These are phyloP conservation scores for Corythaixoides concolor DNA, from an alignment of 2,113 vertebrate genomes.

Conservation along the genomic window DNA sequence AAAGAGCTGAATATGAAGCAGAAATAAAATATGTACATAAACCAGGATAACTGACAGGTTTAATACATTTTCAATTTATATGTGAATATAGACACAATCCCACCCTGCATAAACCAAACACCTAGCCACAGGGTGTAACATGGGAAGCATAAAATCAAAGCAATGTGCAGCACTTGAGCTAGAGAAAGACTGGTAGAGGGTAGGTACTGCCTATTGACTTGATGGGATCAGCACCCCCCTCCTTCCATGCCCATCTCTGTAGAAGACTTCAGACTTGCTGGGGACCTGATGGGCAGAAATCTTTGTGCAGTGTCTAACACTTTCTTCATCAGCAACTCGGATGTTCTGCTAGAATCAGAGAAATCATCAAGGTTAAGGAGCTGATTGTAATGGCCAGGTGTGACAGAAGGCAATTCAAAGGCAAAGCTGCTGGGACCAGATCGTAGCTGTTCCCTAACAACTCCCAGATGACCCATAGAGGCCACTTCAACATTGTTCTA, in stretches of 20 bases:
- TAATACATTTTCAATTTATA: slow-evolving; percentile 53
- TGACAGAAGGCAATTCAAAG: background rate
- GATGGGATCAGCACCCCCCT: background rate
- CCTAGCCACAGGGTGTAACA: background rate
- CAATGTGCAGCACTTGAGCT: background rate
- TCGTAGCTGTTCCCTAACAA: background rate
- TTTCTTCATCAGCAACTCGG: background rate
- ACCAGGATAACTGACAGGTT: slow-evolving; percentile 55
- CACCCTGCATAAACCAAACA: background rate
- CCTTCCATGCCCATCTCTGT: background rate
- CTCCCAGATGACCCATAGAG: background rate
- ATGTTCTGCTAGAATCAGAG: background rate
- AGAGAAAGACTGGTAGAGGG: background rate
- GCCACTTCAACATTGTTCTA: background rate
- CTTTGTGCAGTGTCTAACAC: background rate
- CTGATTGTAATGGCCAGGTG: slow-evolving; percentile 14
- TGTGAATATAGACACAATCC: slow-evolving; percentile 35
- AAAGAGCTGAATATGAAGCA: slow-evolving; percentile 51
- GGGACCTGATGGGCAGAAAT: background rate
- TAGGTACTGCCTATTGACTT: background rate
- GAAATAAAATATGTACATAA: slow-evolving; percentile 58
- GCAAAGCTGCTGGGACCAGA: background rate
- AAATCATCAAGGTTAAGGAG: background rate
- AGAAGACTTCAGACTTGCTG: background rate
- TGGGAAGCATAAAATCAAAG: background rate